Base-by-base conservation (phyloP, 53 echinoderm and acorn worm genomes). In the Paracentrotus lividus region DNA sequence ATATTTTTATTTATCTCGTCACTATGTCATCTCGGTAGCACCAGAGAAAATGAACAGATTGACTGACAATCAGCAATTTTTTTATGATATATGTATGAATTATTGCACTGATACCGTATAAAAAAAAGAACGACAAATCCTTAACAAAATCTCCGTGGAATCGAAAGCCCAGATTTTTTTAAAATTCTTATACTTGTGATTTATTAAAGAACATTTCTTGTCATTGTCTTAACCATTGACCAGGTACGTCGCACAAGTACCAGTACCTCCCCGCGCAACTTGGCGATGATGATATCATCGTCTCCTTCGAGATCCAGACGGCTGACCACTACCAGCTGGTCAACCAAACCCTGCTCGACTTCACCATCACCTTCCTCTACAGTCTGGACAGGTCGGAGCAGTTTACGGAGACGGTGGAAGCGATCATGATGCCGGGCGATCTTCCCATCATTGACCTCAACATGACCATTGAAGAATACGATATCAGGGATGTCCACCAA, bases 281-380 rank as follows among this genome's bases (percentile, higher is more conserved):
- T 0, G 96, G 94, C 31, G 98, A 98, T 21, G 97, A 98, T 32
- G 97, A 97, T 34, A 96, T 98, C 56, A 85, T 94, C 51, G 81
- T 98, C 55, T 94, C 96, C 3, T 86, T 98, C n/a, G 96, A 95
- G 91, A 86, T 98, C 32, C 98, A 96, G 69, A 86, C 97, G 47
- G 96, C 97, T 51, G 98, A 98, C 85, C 95, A 98, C 92, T 94
- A 94, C 65, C 72, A 95, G 32, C 87, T 97, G 16, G 86, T 92
- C 86, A 85, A 98, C 86, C 93, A 94, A 33, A 77, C 93, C 32
- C 69, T 93, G 23, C 42, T 98, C 15, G 54, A 89, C 26, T 97
- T 98, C 75, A 93, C 94, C 77, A 94, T 98, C 24, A 85, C 69
- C 54, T 97, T 97, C 61, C 86, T 96, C 8, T 98, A 95, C 90